A percentile compares a stretch with the other conserved stretches of the same genome.
Evolutionary conservation across 2,888 invertebrate species (phyloP).

Genomic region (Epiblema foenella): DNA sequence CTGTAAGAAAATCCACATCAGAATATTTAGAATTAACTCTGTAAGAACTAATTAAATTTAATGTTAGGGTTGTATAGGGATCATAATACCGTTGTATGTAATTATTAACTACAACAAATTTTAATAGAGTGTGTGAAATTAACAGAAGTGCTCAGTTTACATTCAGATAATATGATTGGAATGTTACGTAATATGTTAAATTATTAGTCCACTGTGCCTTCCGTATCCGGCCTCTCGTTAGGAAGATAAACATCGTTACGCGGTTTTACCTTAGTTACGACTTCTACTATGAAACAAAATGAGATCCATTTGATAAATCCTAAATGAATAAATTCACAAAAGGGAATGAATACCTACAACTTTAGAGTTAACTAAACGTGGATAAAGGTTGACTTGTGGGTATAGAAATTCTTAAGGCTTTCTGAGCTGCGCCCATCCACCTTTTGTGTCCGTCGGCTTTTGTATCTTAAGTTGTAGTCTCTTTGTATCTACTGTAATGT

Average conservation of each 20-base stretch:
- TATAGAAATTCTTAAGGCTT: slow-evolving; percentile 20
- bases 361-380: slow-evolving; percentile 29
- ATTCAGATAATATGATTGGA: slow-evolving; percentile 29
- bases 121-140: neutral
- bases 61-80: neutral
- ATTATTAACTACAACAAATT: neutral
- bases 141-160: slow-evolving; percentile 5
- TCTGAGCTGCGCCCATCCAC: slow-evolving; percentile 13
- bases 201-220: slow-evolving; percentile 30
- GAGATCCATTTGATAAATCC: slow-evolving; percentile 44
- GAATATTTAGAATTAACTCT: too few species aligned
- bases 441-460: slow-evolving; percentile 22
- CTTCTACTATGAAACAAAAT: slow-evolving; percentile 49
- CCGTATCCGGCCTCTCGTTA: slow-evolving; percentile 51
- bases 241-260: slow-evolving; percentile 55
- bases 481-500: slow-evolving; percentile 16
- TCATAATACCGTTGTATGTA: neutral
- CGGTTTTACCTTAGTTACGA: slow-evolving; percentile 50
- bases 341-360: slow-evolving; percentile 12
- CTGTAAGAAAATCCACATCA: neutral
- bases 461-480: slow-evolving; percentile 24
- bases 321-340: slow-evolving; percentile 33
- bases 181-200: slow-evolving; percentile 30
- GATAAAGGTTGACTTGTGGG: slow-evolving; percentile 26
- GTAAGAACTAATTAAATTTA: slow-evolving; percentile 2